Evolutionary conservation across 1,140 invertebrate genomes (phyloP), one percentile per base, ranked within the genome.

Genomic region (Tetramorium parvispinum): DNA sequence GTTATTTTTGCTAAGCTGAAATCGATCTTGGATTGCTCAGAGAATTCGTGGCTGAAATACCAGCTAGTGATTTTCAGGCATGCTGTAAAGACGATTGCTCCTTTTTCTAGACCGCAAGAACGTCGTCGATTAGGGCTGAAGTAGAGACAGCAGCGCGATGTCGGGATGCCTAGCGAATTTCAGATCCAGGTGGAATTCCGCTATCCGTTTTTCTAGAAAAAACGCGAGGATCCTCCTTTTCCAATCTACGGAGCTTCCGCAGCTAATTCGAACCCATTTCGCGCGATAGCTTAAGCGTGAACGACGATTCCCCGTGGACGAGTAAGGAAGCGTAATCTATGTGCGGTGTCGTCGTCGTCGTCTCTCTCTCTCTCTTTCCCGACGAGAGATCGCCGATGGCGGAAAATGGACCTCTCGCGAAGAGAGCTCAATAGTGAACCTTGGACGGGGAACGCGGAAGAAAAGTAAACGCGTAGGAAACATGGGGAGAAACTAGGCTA

Each of bases 191-290:
- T 40, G 32, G 11, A 81, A 79, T 53, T 68, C 24, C 46, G 46
- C 46, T 7, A 68, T 55, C 46, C 32, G 40, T 77, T 61, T 43
- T 40, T 53, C 46, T 24, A 53, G 32, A 46, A 65, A 27, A 85
- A 85, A 59, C 10, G 27, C 2, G n/a, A n/a, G 5, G n/a, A 63
- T 53, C 66, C 71, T 32, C 32, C 46, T 79, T 27, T n/a, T 46
- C 18, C 32, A 63, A 73, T 68, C 85, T 86, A 70, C 59, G 46
- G 1, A 81, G 63, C 68, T 86, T 61, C 63, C 73, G 18, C 51
- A 49, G 43, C 43, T 89, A 89, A 89, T 89, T 88, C 73, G 83
- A 86, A 59, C 87, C 65, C 71, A 86, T 88, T 88, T 85, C 81
- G 18, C 55, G 70, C 78, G 51, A 40, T 73, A 24, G 63, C 46